A percentile compares a stretch with the other conserved stretches of the same genome.
These are phyloP conservation scores for Frieseomelitta varia DNA, from an alignment of 1,140 invertebrate genomes.

Conservation along the genomic window DNA sequence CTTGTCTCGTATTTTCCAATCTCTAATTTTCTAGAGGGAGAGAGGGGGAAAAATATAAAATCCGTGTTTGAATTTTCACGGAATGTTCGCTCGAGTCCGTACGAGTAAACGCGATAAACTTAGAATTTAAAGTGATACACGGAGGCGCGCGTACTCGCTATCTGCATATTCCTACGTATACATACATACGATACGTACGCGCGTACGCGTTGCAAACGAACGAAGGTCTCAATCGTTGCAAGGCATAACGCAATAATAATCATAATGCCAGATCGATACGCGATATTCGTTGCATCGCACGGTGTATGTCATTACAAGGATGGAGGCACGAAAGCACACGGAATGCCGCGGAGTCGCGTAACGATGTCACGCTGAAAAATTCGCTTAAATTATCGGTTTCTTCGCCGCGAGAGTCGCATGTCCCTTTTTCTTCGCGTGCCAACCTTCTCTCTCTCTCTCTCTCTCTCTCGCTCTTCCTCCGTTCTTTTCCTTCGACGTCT, in stretches of 20 bases:
- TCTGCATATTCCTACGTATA: background rate
- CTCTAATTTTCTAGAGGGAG: background rate
- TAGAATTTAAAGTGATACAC: background rate
- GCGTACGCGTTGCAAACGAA: constrained; percentile 51
- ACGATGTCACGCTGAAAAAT: constrained; percentile 61
- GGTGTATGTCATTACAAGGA: constrained; percentile 72
- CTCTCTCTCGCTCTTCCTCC: background rate
- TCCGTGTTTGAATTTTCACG: too few relatives aligned
- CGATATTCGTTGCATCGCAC: constrained; percentile 72
- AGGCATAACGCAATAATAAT: constrained; percentile 79
- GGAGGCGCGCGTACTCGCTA: too few relatives aligned
- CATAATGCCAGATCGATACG: constrained; percentile 78
- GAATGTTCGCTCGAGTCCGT: too few relatives aligned
- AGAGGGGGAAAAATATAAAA: background rate
- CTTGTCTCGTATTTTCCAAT: too few relatives aligned
- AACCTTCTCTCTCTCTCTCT: background rate
- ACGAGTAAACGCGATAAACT: background rate
- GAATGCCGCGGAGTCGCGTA: constrained; percentile 64
- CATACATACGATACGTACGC: background rate
- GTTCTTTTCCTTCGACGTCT: background rate
- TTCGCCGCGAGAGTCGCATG: background rate
- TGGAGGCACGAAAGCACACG: constrained; percentile 67
- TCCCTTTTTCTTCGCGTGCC: constrained; percentile 14
- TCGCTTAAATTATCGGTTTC: constrained; percentile 46
- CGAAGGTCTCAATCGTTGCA: constrained; percentile 75